These are phyloP conservation scores for Drosophila navojoa DNA, from an alignment of 1,140 invertebrate species.

Conservation along the genomic window DNA sequence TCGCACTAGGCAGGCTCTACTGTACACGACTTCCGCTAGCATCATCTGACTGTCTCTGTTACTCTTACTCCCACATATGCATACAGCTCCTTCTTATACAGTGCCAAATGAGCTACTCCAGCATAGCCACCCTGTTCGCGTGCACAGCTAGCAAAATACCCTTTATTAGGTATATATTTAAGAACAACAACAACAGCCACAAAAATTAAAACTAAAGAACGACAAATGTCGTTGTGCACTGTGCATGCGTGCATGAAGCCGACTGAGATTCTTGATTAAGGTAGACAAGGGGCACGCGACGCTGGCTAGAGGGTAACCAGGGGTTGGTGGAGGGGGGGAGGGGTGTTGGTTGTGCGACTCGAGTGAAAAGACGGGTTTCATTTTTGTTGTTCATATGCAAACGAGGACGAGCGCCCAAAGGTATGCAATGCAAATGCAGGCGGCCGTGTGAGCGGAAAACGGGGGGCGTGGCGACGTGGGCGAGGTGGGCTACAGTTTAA, in stretches of 20 bases:
- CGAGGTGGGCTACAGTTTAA: background rate
- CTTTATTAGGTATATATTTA: background rate
- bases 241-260: constrained; percentile 44
- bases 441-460: background rate
- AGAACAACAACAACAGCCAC: background rate
- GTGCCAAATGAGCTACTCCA: too few relatives aligned
- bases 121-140: background rate
- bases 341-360: background rate
- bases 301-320: background rate
- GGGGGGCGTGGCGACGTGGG: background rate
- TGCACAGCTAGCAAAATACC: background rate
- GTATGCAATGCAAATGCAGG: constrained; percentile 71
- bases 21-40: too few relatives aligned
- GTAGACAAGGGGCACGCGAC: too few relatives aligned
- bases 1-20: too few relatives aligned
- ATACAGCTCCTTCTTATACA: too few relatives aligned
- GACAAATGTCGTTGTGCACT: constrained; percentile 35
- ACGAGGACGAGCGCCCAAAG: constrained; percentile 74
- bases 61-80: too few relatives aligned
- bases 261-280: constrained; percentile 24
- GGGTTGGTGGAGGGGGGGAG: too few relatives aligned
- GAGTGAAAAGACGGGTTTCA: constrained; percentile 22
- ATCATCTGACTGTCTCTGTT: background rate
- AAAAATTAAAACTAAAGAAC: background rate
- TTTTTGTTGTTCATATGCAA: constrained; percentile 51